Conservation (phyloP, 64 coral and sea anemone species). For the Porites lutea region DNA sequence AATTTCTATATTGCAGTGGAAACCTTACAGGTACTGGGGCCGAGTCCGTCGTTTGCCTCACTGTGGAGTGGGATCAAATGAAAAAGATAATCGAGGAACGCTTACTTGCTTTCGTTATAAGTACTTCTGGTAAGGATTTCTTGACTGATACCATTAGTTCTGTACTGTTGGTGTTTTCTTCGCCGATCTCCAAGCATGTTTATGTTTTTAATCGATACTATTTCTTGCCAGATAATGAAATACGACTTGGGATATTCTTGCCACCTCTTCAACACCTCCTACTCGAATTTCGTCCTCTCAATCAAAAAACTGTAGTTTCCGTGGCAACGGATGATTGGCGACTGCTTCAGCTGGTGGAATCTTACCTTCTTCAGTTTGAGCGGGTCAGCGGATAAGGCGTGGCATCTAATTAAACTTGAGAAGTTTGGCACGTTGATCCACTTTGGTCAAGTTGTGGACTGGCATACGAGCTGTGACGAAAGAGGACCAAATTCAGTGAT, state of each 20-base stretch:
- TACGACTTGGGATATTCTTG: slow-evolving; percentile 85
- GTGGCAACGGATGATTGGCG: slow-evolving; percentile 95
- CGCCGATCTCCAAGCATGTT: too few species aligned
- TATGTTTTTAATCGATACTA: neutral
- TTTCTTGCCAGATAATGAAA: slow-evolving; percentile 66
- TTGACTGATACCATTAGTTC: too few species aligned
- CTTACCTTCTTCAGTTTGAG: slow-evolving; percentile 78
- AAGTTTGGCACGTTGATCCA: neutral
- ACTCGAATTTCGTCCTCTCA: slow-evolving; percentile 72
- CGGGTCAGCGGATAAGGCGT: neutral
- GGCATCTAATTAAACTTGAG: neutral
- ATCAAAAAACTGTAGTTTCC: slow-evolving; percentile 62
- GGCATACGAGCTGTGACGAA: too few species aligned
- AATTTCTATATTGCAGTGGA: slow-evolving; percentile 23
- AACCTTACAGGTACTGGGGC: slow-evolving; percentile 62
- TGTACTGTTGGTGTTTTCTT: neutral
- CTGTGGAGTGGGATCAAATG: slow-evolving; percentile 73
- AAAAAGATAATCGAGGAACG: slow-evolving; percentile 45
- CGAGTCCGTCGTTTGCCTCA: slow-evolving; percentile 76
- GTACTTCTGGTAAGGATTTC: slow-evolving; percentile 59
- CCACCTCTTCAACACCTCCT: slow-evolving; percentile 94
- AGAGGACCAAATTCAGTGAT: too few species aligned
- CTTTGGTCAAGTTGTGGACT: too few species aligned
- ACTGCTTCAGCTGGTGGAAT: slow-evolving; percentile 71
- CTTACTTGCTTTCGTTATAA: slow-evolving; percentile 65